Percentiles rank a stretch among this genome's conserved stretches.
These are phyloP conservation scores for Cotesia vestalis DNA, from an alignment of 1,140 invertebrate species.

Conservation along the genomic window DNA sequence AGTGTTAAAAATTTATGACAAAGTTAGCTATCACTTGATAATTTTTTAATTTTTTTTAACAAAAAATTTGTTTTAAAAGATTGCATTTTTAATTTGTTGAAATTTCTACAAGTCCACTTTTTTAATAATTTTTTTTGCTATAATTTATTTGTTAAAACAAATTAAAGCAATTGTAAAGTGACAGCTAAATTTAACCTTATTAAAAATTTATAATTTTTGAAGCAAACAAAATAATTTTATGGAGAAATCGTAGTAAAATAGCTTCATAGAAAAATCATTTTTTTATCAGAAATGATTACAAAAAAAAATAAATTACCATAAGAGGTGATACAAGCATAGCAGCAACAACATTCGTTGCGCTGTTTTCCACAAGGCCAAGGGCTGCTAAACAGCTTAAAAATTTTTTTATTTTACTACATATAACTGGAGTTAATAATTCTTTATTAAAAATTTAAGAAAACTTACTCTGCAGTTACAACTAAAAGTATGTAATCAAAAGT, in stretches of 20 bases:
- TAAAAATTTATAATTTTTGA: neutral
- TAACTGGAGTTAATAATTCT: neutral
- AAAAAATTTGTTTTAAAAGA: too few relatives aligned
- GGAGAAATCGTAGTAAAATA: neutral
- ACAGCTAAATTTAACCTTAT: neutral
- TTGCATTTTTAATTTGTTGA: too few relatives aligned
- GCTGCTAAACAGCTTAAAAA: constrained; percentile 68
- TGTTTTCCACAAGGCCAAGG: constrained; percentile 82
- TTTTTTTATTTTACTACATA: constrained; percentile 4
- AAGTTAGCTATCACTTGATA: neutral
- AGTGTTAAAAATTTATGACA: constrained; percentile 4
- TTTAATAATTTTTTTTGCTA: too few relatives aligned
- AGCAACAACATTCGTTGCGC: constrained; percentile 82
- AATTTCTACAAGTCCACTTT: too few relatives aligned
- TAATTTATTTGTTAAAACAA: neutral
- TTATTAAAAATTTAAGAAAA: constrained; percentile 41
- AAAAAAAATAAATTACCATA: constrained; percentile 69
- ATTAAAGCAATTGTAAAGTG: constrained; percentile 18
- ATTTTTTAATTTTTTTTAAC: too few relatives aligned
- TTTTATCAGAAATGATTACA: neutral
- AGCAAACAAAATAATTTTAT: neutral
- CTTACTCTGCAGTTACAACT: constrained; percentile 82
- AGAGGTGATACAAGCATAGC: constrained; percentile 89
- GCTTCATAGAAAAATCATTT: neutral
- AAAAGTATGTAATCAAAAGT: constrained; percentile 85